A percentile compares a stretch with the other conserved stretches of the same genome.
Evolutionary conservation across 2,113 vertebrate species (phyloP).

Genomic region (Motacilla alba): DNA sequence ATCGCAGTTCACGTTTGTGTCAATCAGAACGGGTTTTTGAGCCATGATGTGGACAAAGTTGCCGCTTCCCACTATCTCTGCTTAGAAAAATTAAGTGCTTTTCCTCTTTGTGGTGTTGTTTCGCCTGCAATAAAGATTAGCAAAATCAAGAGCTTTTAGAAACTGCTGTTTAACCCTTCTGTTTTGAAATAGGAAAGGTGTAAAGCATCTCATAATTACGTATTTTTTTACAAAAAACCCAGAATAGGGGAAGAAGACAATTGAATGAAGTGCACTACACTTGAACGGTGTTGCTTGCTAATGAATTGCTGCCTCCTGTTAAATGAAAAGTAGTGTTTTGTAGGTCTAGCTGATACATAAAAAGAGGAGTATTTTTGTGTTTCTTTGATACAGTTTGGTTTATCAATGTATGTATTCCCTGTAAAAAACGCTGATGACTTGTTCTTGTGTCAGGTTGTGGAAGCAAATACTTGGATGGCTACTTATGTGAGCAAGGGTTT

Average conservation of each 20-base stretch:
- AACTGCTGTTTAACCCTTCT: neutral
- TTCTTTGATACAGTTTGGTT: neutral
- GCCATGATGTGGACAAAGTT: neutral
- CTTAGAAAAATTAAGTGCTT: neutral
- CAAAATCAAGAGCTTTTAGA: neutral
- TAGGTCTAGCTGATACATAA: neutral
- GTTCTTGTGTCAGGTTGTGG: neutral
- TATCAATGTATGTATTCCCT: neutral
- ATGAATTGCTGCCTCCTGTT: neutral
- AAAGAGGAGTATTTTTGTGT: neutral
- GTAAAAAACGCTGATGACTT: neutral
- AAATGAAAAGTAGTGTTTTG: neutral
- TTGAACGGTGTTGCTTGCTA: neutral
- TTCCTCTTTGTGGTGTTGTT: neutral
- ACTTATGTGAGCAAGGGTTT: neutral
- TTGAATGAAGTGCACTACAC: fast-evolving
- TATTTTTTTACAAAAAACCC: neutral
- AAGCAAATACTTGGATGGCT: neutral
- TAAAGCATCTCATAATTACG: neutral
- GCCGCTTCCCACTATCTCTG: neutral
- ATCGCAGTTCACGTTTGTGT: neutral
- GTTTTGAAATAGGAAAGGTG: neutral
- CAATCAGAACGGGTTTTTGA: neutral
- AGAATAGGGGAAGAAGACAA: neutral
- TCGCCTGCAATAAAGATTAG: neutral